Base-by-base conservation (phyloP, 2,888 invertebrate genomes). In the Keiferia lycopersicella region DNA sequence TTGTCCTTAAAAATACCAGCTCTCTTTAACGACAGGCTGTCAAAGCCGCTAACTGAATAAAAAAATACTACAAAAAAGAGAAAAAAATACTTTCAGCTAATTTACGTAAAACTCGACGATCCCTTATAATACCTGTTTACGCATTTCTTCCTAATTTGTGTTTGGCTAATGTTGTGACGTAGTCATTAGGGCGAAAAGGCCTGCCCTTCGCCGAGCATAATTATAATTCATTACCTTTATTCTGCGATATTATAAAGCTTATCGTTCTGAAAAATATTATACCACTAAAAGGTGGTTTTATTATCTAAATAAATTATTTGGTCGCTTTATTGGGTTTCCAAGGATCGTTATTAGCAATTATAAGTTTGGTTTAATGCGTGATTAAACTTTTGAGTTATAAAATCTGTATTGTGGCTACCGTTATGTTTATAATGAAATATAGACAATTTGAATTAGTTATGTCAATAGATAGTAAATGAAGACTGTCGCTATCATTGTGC, bases 131-230 rank as follows among this genome's bases (percentile, higher is more conserved):
- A 85, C 86, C 82, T 87, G 84, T 86, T 89, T 88, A 86, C 86
- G 82, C 82, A 81, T 85, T 86, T 85, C 82, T 81, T 82, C 79
- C 83, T 84, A 87, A 88, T 89, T 89, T 87, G 84, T 85, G 83
- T 87, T 84, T 80, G 82, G 83, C 81, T 88, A 88, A 89, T 87
- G 88, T 87, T 87, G 76, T 81, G 79, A 80, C 80, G 76, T 81
- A 82, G 84, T 83, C 87, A 83, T 90, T 88, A 88, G 79, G 79
- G 76, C 74, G 78, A 57, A 73, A 59, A 73, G 75, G 81, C 79
- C 77, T 74, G 76, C 73, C 77, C 77, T 75, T 77, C 78, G 74
- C 72, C 68, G 72, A 73, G 78, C 78, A 78, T 87, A 88, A 88
- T 88, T 87, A 83, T 86, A 86, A 89, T 88, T 88, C 81, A 88